Percentiles rank a stretch among this genome's conserved stretches.
phyloP scores from a whole-genome alignment of 2,113 vertebrate genomes.

The Talpa occidentalis region DNA sequence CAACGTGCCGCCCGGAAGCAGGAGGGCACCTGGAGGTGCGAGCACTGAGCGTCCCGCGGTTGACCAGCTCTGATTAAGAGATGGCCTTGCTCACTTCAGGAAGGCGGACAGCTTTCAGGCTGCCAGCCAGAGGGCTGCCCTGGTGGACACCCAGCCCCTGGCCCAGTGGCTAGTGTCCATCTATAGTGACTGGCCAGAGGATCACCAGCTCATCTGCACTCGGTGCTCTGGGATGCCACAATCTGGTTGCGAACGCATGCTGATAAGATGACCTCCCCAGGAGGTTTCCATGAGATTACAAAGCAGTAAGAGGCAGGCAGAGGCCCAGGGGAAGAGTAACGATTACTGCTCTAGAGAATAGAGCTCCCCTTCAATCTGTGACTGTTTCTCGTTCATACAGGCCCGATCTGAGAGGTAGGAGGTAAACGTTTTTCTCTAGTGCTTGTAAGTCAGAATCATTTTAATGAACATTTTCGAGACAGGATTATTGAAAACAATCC shows the following conservation, averaged over 20 bases:
- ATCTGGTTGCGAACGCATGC: neutral
- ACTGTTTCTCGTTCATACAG: neutral
- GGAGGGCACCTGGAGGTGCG: no score
- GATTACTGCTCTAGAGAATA: neutral
- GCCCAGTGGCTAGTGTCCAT: neutral
- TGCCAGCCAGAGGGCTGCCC: neutral
- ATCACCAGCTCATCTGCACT: neutral
- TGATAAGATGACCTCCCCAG: neutral
- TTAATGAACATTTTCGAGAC: neutral
- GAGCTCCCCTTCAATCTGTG: neutral
- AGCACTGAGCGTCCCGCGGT: accelerated
- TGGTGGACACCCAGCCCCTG: neutral
- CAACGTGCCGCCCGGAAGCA: neutral
- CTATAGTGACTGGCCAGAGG: neutral
- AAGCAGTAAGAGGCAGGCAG: neutral
- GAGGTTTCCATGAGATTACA: neutral
- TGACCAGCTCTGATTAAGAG: neutral
- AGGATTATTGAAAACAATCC: neutral
- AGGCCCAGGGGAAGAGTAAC: neutral
- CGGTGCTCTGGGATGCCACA: neutral
- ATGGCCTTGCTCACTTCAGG: constrained; percentile 4
- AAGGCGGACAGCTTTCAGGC: neutral
- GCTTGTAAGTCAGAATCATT: neutral
- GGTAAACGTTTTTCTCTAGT: neutral
- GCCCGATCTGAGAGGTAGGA: neutral